These are phyloP conservation scores for Acanthosepion lycidas DNA, from an alignment of 2,888 invertebrate species.

Conservation along the genomic window DNA sequence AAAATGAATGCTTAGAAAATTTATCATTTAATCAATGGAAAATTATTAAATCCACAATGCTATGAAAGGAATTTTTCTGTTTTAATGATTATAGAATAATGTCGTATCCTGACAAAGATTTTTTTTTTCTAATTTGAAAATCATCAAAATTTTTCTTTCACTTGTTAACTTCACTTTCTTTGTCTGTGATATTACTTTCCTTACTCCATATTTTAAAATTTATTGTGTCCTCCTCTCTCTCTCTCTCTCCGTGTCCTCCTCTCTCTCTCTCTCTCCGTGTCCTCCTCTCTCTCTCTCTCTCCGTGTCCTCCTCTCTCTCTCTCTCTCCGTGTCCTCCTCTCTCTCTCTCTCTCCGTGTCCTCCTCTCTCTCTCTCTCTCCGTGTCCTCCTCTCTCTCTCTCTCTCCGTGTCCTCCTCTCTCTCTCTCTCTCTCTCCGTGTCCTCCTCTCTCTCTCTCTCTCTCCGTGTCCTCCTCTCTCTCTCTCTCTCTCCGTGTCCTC, in stretches of 20 bases:
- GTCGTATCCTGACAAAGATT: background rate
- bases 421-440: no score
- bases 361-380: no score
- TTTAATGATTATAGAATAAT: background rate
- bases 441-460: no score
- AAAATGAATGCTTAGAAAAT: background rate
- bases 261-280: background rate
- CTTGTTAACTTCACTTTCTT: background rate
- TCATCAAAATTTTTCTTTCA: background rate
- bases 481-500: background rate
- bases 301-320: background rate
- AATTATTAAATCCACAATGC: background rate
- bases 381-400: no score
- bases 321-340: background rate
- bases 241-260: no score
- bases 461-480: no score
- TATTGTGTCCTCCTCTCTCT: background rate
- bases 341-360: no score
- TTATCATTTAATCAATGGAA: background rate
- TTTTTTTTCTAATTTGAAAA: background rate
- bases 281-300: background rate
- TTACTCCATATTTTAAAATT: background rate
- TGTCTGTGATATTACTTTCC: background rate
- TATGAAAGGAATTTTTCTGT: background rate
- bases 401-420: no score